phyloP scores from a whole-genome alignment of 53 echinoderm and acorn worm genomes.

The Mesocentrotus franciscanus region DNA sequence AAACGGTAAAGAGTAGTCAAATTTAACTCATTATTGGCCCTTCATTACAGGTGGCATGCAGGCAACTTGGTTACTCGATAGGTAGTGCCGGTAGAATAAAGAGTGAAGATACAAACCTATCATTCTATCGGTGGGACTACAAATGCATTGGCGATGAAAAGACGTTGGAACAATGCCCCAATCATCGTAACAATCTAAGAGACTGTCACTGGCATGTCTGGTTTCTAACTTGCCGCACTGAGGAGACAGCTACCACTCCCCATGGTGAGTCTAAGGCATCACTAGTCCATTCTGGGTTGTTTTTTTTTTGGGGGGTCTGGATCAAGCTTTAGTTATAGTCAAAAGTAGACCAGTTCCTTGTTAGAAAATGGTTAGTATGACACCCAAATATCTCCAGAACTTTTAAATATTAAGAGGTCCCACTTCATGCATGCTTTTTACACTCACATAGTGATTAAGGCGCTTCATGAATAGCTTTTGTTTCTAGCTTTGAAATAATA shows the following conservation, averaged over 20 bases:
- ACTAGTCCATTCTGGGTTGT: background rate
- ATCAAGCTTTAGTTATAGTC: no score
- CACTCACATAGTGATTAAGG: no score
- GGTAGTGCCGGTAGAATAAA: background rate
- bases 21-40: background rate
- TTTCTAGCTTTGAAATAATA: no score
- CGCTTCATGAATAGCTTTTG: no score
- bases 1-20: no score
- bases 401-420: no score
- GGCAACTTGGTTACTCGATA: background rate
- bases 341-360: no score
- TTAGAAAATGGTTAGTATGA: no score
- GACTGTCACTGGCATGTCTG: background rate
- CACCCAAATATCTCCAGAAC: no score
- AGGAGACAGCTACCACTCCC: background rate
- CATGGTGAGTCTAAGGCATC: background rate
- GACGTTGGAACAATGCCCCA: background rate
- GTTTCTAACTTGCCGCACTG: background rate
- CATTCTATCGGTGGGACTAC: background rate
- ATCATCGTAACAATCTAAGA: background rate
- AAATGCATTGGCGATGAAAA: background rate
- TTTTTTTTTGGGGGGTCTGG: no score
- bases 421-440: no score
- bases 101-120: background rate
- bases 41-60: slow-evolving; percentile 17